phyloP scores from a whole-genome alignment of 1,140 invertebrate genomes.

The Lethocerus indicus region DNA sequence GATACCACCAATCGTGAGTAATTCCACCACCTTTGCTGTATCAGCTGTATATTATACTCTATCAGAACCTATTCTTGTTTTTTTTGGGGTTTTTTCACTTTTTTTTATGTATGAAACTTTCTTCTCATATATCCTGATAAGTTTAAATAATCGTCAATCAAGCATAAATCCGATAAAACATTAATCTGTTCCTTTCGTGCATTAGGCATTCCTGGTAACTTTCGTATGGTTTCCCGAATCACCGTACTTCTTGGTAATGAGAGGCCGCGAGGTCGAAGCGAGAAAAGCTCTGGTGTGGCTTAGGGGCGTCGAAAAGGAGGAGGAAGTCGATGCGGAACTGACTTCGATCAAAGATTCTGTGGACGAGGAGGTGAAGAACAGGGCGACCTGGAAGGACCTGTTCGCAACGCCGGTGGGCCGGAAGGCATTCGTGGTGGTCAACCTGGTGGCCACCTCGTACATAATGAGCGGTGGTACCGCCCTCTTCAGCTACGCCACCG shows the following conservation, averaged over 20 bases:
- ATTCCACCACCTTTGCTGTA: neutral
- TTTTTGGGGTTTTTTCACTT: too few relatives aligned
- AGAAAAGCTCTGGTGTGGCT: conserved; percentile 43
- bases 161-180: too few relatives aligned
- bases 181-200: conserved; percentile 22
- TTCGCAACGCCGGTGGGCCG: conserved; percentile 8
- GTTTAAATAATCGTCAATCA: too few relatives aligned
- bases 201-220: neutral
- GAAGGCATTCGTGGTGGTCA: conserved; percentile 15
- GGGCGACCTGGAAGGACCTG: conserved; percentile 12
- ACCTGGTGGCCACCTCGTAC: conserved; percentile 12
- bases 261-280: conserved; percentile 41
- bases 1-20: conserved; percentile 31
- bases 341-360: conserved; percentile 13
- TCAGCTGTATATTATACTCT: too few relatives aligned
- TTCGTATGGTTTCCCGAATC: conserved; percentile 42
- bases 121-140: too few relatives aligned
- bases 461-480: conserved; percentile 16
- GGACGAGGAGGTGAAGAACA: conserved; percentile 3
- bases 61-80: too few relatives aligned
- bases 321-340: conserved; percentile 12
- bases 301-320: conserved; percentile 24
- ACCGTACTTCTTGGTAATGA: conserved; percentile 48
- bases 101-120: too few relatives aligned
- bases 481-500: conserved; percentile 15